Conservation (phyloP, 2,888 invertebrate species). For the Stenotaenia linearis region DNA sequence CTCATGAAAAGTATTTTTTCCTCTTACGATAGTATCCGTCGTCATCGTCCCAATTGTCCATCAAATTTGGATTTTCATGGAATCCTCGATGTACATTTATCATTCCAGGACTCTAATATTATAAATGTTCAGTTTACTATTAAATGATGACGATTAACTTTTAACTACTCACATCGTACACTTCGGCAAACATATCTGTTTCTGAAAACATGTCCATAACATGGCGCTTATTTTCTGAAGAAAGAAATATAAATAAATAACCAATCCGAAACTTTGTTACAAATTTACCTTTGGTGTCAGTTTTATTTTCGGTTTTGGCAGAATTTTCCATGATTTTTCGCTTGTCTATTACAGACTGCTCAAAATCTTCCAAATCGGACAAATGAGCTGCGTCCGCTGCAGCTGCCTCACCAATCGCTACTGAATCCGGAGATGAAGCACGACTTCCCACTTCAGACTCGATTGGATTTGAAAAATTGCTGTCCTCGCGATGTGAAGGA, state of each 20-base stretch:
- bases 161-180: slow-evolving; percentile 59
- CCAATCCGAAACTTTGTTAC: not conserved
- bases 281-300: not conserved
- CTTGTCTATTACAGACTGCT: slow-evolving; percentile 44
- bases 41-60: slow-evolving; percentile 99
- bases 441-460: slow-evolving; percentile 36
- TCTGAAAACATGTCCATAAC: slow-evolving; percentile 63
- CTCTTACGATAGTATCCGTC: slow-evolving; percentile 95
- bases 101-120: slow-evolving; percentile 60
- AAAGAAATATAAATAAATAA: not conserved
- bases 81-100: slow-evolving; percentile 47
- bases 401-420: slow-evolving; percentile 37
- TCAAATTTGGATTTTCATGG: slow-evolving; percentile 80
- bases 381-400: slow-evolving; percentile 34
- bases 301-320: slow-evolving; percentile 6
- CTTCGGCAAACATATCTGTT: slow-evolving; percentile 71
- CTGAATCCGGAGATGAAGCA: slow-evolving; percentile 38
- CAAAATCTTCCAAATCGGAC: slow-evolving; percentile 42
- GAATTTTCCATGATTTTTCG: slow-evolving; percentile 37
- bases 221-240: slow-evolving; percentile 37
- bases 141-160: slow-evolving; percentile 34
- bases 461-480: slow-evolving; percentile 37
- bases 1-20: no score
- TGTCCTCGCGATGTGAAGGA: slow-evolving; percentile 41
- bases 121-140: not conserved